Evolutionary conservation across 1,140 invertebrate genomes (phyloP).

Genomic region (Drosophila erecta): DNA sequence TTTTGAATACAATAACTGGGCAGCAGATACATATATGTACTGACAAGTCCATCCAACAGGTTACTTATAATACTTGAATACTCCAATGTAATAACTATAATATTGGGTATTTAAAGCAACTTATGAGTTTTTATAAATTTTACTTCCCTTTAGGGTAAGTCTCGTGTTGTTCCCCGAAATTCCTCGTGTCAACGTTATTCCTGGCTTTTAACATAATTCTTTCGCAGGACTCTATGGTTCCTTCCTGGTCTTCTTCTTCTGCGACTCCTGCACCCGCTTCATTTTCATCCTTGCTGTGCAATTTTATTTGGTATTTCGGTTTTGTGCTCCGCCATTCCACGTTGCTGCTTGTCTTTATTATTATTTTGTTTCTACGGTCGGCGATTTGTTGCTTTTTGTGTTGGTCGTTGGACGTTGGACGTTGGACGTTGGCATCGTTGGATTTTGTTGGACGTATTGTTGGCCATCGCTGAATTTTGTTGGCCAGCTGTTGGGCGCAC

Average conservation of each 20-base stretch:
- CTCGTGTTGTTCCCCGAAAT: background rate
- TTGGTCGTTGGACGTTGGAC: slow-evolving; percentile 2
- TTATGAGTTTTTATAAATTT: too few relatives aligned
- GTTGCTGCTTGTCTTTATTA: slow-evolving; percentile 37
- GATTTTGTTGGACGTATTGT: slow-evolving; percentile 24
- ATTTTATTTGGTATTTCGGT: slow-evolving; percentile 72
- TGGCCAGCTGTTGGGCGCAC: slow-evolving; percentile 58
- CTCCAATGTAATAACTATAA: too few relatives aligned
- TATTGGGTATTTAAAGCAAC: too few relatives aligned
- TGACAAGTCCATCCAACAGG: too few relatives aligned
- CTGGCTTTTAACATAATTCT: slow-evolving; percentile 23
- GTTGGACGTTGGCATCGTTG: slow-evolving; percentile 5
- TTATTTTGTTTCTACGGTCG: slow-evolving; percentile 30
- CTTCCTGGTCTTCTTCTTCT: slow-evolving; percentile 35
- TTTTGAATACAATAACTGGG: too few relatives aligned
- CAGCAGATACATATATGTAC: too few relatives aligned
- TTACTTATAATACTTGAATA: too few relatives aligned
- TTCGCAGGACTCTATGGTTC: slow-evolving; percentile 18
- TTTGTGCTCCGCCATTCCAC: slow-evolving; percentile 40
- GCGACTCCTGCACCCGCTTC: slow-evolving; percentile 42
- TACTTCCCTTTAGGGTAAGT: slow-evolving; percentile 8
- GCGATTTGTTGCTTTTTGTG: slow-evolving; percentile 8
- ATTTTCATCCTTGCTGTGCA: slow-evolving; percentile 70
- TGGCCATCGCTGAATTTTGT: slow-evolving; percentile 29
- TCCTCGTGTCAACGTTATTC: background rate